Percentiles rank a stretch among this genome's conserved stretches.
phyloP scores from a whole-genome alignment of 2,888 invertebrate species.

The Caenorhabditis panamensis region DNA sequence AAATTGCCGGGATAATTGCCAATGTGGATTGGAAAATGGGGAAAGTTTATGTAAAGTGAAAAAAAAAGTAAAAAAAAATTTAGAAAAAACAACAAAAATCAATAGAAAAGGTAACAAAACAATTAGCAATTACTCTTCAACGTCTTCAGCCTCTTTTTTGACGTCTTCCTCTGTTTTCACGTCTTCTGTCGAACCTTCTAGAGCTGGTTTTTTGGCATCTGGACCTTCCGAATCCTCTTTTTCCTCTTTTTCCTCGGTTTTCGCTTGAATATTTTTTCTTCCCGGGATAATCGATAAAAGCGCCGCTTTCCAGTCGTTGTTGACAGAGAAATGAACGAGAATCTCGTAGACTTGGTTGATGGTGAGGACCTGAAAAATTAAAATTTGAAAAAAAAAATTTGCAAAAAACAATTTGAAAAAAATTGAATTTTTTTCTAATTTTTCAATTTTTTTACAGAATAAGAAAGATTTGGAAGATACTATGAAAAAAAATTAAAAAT shows the following conservation, averaged over 20 bases:
- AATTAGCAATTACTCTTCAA: too few species aligned
- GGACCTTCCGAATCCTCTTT: neutral
- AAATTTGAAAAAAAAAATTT: neutral
- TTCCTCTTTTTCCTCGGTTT: neutral
- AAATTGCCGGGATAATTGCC: neutral
- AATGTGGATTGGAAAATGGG: neutral
- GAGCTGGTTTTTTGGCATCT: neutral
- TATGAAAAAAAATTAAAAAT: neutral
- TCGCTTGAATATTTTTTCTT: slow-evolving; percentile 70
- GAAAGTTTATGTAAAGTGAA: neutral
- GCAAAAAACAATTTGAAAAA: neutral
- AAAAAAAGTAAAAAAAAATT: neutral
- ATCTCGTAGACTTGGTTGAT: slow-evolving; percentile 90
- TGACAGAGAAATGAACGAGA: slow-evolving; percentile 82
- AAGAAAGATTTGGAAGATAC: neutral
- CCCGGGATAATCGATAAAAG: slow-evolving; percentile 72
- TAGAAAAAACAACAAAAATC: neutral
- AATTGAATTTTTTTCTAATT: neutral
- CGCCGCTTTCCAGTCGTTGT: slow-evolving; percentile 81
- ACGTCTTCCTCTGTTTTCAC: neutral
- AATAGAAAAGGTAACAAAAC: neutral
- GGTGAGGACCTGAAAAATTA: slow-evolving; percentile 87
- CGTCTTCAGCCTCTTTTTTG: too few species aligned
- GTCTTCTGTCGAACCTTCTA: neutral
- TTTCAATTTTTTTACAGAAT: neutral